A percentile compares a stretch with the other conserved stretches of the same genome.
phyloP scores from a whole-genome alignment of 2,888 invertebrate genomes.

The Meliscaeva auricollis region DNA sequence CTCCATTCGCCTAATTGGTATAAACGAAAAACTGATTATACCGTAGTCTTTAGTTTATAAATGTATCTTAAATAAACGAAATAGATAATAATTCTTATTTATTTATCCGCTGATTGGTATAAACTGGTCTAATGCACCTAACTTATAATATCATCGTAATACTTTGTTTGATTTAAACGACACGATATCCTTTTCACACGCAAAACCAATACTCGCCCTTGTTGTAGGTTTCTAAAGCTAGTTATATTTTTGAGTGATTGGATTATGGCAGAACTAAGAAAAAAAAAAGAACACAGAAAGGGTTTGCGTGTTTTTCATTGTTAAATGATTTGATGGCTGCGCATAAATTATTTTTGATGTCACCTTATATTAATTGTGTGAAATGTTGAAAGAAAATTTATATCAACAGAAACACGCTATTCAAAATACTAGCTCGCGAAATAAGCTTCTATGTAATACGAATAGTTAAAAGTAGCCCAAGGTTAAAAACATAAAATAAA shows the following conservation, averaged over 20 bases:
- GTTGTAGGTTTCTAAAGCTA: background rate
- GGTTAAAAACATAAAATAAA: background rate
- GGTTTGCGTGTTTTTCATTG: slow-evolving; percentile 32
- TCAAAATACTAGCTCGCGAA: slow-evolving; percentile 14
- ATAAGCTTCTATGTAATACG: background rate
- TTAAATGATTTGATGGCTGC: slow-evolving; percentile 41
- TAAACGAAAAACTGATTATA: no score
- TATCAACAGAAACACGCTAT: background rate
- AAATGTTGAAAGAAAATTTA: slow-evolving; percentile 26
- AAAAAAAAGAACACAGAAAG: background rate
- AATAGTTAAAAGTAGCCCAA: slow-evolving; percentile 22
- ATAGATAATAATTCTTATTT: no score
- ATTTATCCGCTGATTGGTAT: background rate
- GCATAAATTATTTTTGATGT: slow-evolving; percentile 33
- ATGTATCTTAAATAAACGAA: no score
- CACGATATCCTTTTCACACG: background rate
- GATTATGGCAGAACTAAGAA: slow-evolving; percentile 2
- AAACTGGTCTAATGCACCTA: background rate
- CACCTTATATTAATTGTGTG: slow-evolving; percentile 43
- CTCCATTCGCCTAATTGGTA: no score
- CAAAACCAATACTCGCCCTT: background rate
- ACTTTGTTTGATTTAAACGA: background rate
- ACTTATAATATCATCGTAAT: background rate
- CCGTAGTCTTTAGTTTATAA: no score
- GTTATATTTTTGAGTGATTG: slow-evolving; percentile 19